Conservation (phyloP, 2,888 invertebrate species). For the Pristionchus fissidentatus region DNA sequence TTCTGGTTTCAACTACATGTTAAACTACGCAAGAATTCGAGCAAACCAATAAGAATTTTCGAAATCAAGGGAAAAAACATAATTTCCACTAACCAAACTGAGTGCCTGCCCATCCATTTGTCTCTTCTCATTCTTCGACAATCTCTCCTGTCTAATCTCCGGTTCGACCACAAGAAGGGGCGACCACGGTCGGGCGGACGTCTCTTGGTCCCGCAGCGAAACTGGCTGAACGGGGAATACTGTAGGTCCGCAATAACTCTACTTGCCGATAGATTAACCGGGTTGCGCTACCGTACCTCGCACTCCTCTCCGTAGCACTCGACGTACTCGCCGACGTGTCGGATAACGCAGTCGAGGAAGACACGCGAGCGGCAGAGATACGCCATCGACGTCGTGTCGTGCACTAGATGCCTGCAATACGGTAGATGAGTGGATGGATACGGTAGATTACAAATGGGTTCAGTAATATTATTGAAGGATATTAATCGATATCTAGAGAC, state of each 20-base stretch:
- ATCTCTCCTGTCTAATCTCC: background rate
- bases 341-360: slow-evolving; percentile 61
- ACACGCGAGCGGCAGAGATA: slow-evolving; percentile 43
- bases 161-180: slow-evolving; percentile 25
- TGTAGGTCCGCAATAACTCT: background rate
- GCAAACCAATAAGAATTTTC: background rate
- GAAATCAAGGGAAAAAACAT: background rate
- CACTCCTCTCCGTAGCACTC: slow-evolving; percentile 53
- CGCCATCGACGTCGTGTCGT: slow-evolving; percentile 59
- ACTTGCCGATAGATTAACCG: background rate
- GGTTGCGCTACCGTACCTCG: slow-evolving; percentile 36
- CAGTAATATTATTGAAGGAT: too few species aligned
- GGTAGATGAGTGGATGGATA: slow-evolving; percentile 48
- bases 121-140: background rate
- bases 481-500: too few species aligned
- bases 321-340: slow-evolving; percentile 57
- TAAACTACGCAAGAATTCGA: background rate
- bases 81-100: background rate
- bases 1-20: background rate
- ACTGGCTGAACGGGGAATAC: slow-evolving; percentile 26
- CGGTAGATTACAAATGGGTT: slow-evolving; percentile 15
- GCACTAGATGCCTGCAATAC: slow-evolving; percentile 61
- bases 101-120: background rate
- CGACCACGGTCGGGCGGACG: slow-evolving; percentile 19
- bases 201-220: slow-evolving; percentile 11